Evolutionary conservation across 2,888 invertebrate species (phyloP).

Genomic region (Erebia ligea): DNA sequence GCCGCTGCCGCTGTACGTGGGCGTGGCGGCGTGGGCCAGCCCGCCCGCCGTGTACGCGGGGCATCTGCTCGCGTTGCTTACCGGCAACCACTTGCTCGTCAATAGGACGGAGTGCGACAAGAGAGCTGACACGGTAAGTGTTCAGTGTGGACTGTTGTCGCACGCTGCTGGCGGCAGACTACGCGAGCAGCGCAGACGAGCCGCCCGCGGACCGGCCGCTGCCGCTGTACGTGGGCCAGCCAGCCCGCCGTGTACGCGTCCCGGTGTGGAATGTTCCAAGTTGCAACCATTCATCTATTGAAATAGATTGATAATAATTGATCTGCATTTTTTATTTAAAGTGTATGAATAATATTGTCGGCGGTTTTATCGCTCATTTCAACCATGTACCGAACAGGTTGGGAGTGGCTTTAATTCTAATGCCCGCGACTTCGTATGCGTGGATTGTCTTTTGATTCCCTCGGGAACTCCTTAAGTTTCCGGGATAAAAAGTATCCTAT

Average conservation of each 20-base stretch:
- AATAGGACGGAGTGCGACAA: slow-evolving; percentile 51
- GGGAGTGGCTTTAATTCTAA: too few species aligned
- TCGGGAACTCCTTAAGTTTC: too few species aligned
- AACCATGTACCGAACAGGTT: too few species aligned
- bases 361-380: too few species aligned
- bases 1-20: slow-evolving; percentile 83
- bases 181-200: slow-evolving; percentile 55
- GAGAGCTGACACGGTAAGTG: slow-evolving; percentile 50
- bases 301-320: too few species aligned
- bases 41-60: slow-evolving; percentile 80
- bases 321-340: too few species aligned
- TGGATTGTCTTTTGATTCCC: too few species aligned
- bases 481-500: too few species aligned
- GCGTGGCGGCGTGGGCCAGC: slow-evolving; percentile 80
- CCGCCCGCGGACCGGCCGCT: slow-evolving; percentile 62
- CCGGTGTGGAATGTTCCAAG: slow-evolving; percentile 77
- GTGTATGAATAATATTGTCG: too few species aligned
- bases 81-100: slow-evolving; percentile 68
- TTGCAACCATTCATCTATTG: slow-evolving; percentile 47
- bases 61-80: slow-evolving; percentile 84
- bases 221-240: slow-evolving; percentile 85
- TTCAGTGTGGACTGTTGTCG: slow-evolving; percentile 74
- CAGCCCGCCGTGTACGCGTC: too few species aligned
- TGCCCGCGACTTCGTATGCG: too few species aligned
- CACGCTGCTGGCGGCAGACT: slow-evolving; percentile 81